These are phyloP conservation scores for Thelaira solivaga DNA, from an alignment of 2,888 invertebrate species.

Conservation along the genomic window DNA sequence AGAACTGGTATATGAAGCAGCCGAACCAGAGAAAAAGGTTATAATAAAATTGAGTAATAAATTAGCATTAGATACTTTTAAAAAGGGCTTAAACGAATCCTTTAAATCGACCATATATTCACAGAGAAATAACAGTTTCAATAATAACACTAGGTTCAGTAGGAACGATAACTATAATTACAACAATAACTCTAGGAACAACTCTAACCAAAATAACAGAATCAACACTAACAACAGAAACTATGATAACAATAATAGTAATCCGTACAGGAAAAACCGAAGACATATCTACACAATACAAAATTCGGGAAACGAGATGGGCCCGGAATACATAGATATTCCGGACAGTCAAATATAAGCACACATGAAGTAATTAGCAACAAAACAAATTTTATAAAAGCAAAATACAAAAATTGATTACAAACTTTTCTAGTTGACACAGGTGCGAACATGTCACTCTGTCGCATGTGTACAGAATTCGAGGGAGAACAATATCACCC, in stretches of 20 bases:
- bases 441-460: no score
- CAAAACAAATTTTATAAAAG: not conserved
- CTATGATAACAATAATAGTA: not conserved
- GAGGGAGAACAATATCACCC: no score
- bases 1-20: not conserved
- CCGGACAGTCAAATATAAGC: not conserved
- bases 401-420: not conserved
- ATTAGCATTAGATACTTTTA: not conserved
- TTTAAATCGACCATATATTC: not conserved
- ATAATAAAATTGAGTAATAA: not conserved
- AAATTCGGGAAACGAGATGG: not conserved
- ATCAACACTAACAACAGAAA: not conserved
- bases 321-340: not conserved
- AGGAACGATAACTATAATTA: not conserved
- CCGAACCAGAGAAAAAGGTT: not conserved
- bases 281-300: not conserved
- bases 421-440: no score
- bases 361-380: not conserved
- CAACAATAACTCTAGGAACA: not conserved
- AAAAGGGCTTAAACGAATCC: not conserved
- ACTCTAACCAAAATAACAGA: not conserved
- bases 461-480: no score
- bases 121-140: not conserved
- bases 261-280: not conserved
- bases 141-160: not conserved